Evolutionary conservation across 2,113 vertebrate species (phyloP), one percentile per base, ranked within the genome.

Genomic region (Picathartes gymnocephalus): DNA sequence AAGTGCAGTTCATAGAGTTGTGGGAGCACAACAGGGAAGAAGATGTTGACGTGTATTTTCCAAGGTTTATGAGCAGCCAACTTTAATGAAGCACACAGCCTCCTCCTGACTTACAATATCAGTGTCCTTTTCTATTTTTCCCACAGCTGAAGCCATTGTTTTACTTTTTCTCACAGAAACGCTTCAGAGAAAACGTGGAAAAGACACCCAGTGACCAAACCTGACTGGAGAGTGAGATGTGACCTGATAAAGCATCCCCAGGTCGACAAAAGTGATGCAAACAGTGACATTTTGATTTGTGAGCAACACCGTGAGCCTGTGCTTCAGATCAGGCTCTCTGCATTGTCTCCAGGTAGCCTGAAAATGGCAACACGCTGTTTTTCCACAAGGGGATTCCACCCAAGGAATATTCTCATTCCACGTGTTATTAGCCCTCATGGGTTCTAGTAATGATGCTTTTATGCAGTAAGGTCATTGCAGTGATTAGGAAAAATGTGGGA

Each of bases 101-200:
- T 71, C 44, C 70, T 65, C 60, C 3, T 44, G 54, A 91, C 74
- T 90, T 64, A 66, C 21, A 88, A 85, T 72, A 66, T 21, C 40
- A 65, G 8, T 16, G 25, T 40, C 17, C 24, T 42, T 68, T 44
- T 54, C 74, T 45, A 40, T 50, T 39, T 22, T 18, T 24, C 23
- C 57, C 64, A 79, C 18, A 86, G 71, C 64, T 37, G 53, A 87
- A 85, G 57, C n/a, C 65, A 90, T 77, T 92, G 82, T 87, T 94
- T 94, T 54, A n/a, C 42, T 82, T 37, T 47, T 68, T 92, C 40
- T 92, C 64, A 93, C 27, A 72, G 10, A 72, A 90, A 51, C 39
- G 33, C 8, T 25, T 54, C 9, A 21, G 30, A n/a, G 37, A n/a
- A 68, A 68, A 80, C 77, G 47, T 3, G 44, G 21, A 23, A 74